Conservation (phyloP, 2,888 invertebrate genomes). For the Ferrisia virgata region DNA sequence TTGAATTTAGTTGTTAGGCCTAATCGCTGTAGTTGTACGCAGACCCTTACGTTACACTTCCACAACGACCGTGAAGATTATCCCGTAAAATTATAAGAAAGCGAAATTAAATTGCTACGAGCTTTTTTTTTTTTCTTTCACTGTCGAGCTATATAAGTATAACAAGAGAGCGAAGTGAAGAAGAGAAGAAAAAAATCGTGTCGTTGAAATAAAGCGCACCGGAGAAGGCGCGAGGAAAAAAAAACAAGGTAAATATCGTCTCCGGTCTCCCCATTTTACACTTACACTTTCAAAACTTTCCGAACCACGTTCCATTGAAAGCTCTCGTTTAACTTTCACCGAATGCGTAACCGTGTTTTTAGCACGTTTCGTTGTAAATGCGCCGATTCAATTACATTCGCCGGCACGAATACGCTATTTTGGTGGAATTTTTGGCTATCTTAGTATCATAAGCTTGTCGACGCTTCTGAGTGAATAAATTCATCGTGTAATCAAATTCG, state of each 20-base stretch:
- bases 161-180: not conserved
- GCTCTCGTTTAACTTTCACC: constrained; percentile 30
- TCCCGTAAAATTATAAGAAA: constrained; percentile 2
- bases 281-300: constrained; percentile 26
- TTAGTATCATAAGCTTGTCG: not conserved
- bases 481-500: not conserved
- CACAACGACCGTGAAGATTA: not conserved
- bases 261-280: constrained; percentile 3
- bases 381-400: constrained; percentile 26
- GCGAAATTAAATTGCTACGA: constrained; percentile 10
- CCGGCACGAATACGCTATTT: constrained; percentile 6
- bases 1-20: not conserved
- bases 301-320: constrained; percentile 25
- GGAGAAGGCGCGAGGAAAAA: not conserved
- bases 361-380: constrained; percentile 23
- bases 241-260: constrained; percentile 9
- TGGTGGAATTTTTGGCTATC: not conserved
- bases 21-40: not conserved
- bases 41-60: too few species aligned
- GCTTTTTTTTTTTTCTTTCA: not conserved
- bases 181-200: not conserved
- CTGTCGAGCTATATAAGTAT: not conserved
- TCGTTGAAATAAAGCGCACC: not conserved
- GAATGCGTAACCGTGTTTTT: constrained; percentile 16
- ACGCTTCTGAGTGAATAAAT: not conserved